phyloP scores from a whole-genome alignment of 2,888 invertebrate species.

The Cosmorhoe ocellata region DNA sequence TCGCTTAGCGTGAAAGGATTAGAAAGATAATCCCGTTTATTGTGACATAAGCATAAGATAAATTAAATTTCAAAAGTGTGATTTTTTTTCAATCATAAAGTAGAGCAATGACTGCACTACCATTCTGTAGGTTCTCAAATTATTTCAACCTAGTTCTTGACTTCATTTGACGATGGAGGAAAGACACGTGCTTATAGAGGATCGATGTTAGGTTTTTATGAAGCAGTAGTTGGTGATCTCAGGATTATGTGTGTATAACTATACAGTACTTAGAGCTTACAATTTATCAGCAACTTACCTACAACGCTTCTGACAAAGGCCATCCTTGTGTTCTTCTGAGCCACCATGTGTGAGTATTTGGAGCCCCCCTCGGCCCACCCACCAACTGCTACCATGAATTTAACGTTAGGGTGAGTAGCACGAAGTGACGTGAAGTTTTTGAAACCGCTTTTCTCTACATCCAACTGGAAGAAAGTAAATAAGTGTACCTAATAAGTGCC shows the following conservation, averaged over 20 bases:
- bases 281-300: constrained; percentile 60
- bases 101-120: too few species aligned
- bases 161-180: too few species aligned
- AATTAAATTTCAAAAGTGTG: neutral
- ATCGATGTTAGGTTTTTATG: too few species aligned
- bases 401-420: constrained; percentile 86
- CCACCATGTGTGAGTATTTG: constrained; percentile 92
- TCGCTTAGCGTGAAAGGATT: constrained; percentile 15
- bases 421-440: constrained; percentile 89
- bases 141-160: too few species aligned
- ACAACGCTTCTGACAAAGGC: constrained; percentile 89
- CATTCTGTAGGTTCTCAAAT: too few species aligned
- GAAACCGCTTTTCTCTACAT: constrained; percentile 89
- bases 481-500: too few species aligned
- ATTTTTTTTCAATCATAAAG: too few species aligned
- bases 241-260: too few species aligned
- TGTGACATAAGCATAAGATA: constrained; percentile 1
- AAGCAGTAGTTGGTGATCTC: too few species aligned
- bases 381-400: constrained; percentile 91
- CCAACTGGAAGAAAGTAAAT: constrained; percentile 71
- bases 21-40: neutral
- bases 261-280: too few species aligned
- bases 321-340: constrained; percentile 85
- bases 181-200: too few species aligned
- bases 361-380: constrained; percentile 96